Evolutionary conservation across 2,113 vertebrate species (phyloP).

Genomic region (Syngnathus typhle): DNA sequence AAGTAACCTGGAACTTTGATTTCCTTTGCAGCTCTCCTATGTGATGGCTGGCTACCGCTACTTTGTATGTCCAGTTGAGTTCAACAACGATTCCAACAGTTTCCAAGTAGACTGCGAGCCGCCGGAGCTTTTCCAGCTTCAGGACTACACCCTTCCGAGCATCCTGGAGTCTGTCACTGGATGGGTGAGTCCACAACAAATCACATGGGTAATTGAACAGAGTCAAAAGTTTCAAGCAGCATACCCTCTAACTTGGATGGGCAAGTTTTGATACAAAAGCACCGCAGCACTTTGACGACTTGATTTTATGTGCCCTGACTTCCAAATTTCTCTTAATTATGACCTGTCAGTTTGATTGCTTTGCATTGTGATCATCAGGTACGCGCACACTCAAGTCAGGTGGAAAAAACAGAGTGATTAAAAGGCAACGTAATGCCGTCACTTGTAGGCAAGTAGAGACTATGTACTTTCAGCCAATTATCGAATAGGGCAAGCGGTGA

Average conservation of each 20-base stretch:
- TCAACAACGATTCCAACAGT: constrained; percentile 94
- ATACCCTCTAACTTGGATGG: not conserved
- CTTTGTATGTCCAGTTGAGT: constrained; percentile 97
- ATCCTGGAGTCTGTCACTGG: constrained; percentile 81
- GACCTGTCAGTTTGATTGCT: too few relatives aligned
- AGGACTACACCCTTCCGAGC: constrained; percentile 82
- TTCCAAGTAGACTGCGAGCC: constrained; percentile 95
- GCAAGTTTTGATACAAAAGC: not conserved
- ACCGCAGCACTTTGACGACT: too few relatives aligned
- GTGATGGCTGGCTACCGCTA: constrained; percentile 90
- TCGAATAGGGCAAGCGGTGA: too few relatives aligned
- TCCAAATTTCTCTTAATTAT: too few relatives aligned
- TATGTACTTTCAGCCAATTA: too few relatives aligned
- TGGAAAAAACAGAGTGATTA: too few relatives aligned
- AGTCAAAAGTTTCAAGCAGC: not conserved
- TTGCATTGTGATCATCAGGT: too few relatives aligned
- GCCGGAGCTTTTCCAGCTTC: constrained; percentile 88
- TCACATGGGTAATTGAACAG: not conserved
- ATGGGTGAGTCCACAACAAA: constrained; percentile 75
- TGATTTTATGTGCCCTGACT: too few relatives aligned
- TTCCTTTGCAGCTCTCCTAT: constrained; percentile 80
- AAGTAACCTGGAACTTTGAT: not conserved
- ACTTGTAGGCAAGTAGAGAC: too few relatives aligned
- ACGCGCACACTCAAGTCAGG: too few relatives aligned
- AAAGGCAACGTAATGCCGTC: too few relatives aligned